Percentiles rank a stretch among this genome's conserved stretches.
Evolutionary conservation across 2,113 vertebrate genomes (phyloP).

Genomic region (Bos taurus): DNA sequence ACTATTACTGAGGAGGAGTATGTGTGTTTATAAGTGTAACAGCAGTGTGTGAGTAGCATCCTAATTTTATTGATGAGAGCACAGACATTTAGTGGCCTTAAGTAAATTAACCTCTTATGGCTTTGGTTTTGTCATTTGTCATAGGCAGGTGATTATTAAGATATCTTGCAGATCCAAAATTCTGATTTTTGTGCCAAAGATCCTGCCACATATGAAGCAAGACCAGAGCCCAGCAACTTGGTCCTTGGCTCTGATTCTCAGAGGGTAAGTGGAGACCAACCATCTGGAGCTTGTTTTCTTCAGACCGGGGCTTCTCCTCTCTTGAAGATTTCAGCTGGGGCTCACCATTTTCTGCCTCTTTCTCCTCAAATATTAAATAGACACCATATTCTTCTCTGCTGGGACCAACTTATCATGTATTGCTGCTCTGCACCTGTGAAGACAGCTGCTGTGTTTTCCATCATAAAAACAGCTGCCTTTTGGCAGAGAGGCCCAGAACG

Average conservation of each 20-base stretch:
- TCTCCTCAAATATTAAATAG: not conserved
- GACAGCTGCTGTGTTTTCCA: constrained; percentile 16
- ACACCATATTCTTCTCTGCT: not conserved
- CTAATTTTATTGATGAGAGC: not conserved
- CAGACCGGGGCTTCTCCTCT: not conserved
- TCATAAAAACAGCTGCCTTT: constrained; percentile 1
- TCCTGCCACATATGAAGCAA: not conserved
- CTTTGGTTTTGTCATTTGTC: not conserved
- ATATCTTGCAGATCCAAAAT: not conserved
- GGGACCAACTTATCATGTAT: not conserved
- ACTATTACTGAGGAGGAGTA: not conserved
- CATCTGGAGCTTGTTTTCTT: not conserved
- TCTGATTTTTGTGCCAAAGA: not conserved
- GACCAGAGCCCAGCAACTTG: not conserved
- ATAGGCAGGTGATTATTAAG: not conserved
- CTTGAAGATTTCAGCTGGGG: not conserved
- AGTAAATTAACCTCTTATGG: not conserved
- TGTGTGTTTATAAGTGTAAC: not conserved
- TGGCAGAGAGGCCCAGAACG: not conserved
- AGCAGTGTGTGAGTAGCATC: not conserved
- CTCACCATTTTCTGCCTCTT: not conserved
- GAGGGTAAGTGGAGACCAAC: not conserved
- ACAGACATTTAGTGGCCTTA: not conserved
- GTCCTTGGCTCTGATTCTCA: not conserved
- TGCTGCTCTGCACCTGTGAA: constrained; percentile 14